These are phyloP conservation scores for Sturmia bella DNA, from an alignment of 2,888 invertebrate species.

Conservation along the genomic window DNA sequence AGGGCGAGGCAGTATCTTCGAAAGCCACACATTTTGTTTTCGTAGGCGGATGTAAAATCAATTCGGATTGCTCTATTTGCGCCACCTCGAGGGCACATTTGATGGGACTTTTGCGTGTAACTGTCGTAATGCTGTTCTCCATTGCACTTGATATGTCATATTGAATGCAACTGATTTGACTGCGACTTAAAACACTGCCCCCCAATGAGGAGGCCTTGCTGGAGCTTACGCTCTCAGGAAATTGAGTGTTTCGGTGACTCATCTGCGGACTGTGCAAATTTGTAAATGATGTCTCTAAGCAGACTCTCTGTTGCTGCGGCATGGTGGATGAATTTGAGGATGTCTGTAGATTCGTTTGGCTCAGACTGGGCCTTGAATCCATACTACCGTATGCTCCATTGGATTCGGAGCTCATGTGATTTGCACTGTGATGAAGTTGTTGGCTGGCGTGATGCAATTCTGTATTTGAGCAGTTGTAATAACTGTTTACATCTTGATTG, in stretches of 20 bases:
- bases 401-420: slow-evolving; percentile 23
- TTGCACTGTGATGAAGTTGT: slow-evolving; percentile 39
- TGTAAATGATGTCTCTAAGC: slow-evolving; percentile 89
- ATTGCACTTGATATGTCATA: slow-evolving; percentile 81
- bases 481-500: slow-evolving; percentile 67
- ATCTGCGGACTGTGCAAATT: slow-evolving; percentile 84
- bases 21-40: slow-evolving; percentile 79
- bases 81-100: slow-evolving; percentile 71
- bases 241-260: slow-evolving; percentile 57
- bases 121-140: slow-evolving; percentile 79
- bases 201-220: slow-evolving; percentile 80
- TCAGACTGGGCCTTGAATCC: slow-evolving; percentile 51
- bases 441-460: slow-evolving; percentile 56
- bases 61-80: slow-evolving; percentile 37
- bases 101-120: slow-evolving; percentile 78
- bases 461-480: slow-evolving; percentile 54
- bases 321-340: slow-evolving; percentile 36
- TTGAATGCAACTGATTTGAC: slow-evolving; percentile 81
- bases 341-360: slow-evolving; percentile 52
- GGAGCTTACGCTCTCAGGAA: slow-evolving; percentile 73
- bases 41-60: slow-evolving; percentile 71
- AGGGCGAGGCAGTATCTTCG: slow-evolving; percentile 70
- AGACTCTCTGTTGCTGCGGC: slow-evolving; percentile 83
- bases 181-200: slow-evolving; percentile 80
- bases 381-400: slow-evolving; percentile 42